Base-by-base conservation (phyloP, 2,888 invertebrate species). In the Deilephila elpenor region DNA sequence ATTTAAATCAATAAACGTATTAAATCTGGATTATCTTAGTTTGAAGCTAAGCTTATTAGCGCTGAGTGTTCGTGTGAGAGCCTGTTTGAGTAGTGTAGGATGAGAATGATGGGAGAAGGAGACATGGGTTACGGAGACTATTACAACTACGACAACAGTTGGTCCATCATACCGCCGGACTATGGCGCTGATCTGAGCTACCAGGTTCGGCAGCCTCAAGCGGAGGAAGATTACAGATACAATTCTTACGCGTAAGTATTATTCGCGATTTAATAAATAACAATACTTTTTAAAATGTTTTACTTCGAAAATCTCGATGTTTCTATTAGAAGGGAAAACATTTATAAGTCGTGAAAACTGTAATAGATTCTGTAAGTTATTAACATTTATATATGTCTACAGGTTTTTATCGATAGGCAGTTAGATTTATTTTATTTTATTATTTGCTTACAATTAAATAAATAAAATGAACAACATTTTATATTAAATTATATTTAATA, bases 121-220 rank as follows among this genome's bases (percentile, higher is more conserved):
- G 94, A 94, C 75, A 93, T 93, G 91, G 95, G 95, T 82, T 95
- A 95, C 75, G 91, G 92, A 75, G 95, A 95, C 75, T 96, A 96
- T 75, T 93, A 93, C 77, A 90, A 89, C 77, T 96, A 96, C 83
- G 97, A 97, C 83, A 95, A 95, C 82, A 95, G 95, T 83, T 97
- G 97, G 96, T 95, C 96, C 75, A 95, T 96, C 79, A 96, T 96
- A 79, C 96, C 97, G 14, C 96, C 96, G 83, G 97, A 97, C 89
- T 97, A 97, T 87, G 95, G 96, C 60, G 95, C 93, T 77, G 93
- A 93, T 87, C 95, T 91, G 7, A 85, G 81, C 72, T 92, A 90
- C 81, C 93, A 91, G 81, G 81, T 88, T 11, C 84, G 93, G 2
- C 93, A 92, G 78, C 89, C 91, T 72, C 92, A 90, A 75, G 74